Evolutionary conservation across 2,888 invertebrate species (phyloP).

Genomic region (Phyllotreta striolata): DNA sequence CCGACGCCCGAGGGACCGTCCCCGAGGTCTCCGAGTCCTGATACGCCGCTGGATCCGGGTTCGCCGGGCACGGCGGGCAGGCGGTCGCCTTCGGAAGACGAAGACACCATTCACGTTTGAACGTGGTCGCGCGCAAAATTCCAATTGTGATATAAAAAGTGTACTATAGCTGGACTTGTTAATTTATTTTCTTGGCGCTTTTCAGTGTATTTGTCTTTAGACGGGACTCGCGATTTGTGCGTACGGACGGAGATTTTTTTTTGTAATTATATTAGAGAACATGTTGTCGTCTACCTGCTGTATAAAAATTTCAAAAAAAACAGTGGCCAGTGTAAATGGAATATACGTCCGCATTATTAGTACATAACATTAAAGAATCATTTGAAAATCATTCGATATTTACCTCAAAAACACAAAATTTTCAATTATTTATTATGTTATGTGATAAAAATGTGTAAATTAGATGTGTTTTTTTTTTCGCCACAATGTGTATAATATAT

Average conservation of each 20-base stretch:
- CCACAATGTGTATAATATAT: constrained; percentile 29
- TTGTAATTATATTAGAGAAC: constrained; percentile 45
- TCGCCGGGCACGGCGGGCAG: constrained; percentile 64
- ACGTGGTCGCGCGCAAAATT: constrained; percentile 36
- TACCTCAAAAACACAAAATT: not conserved
- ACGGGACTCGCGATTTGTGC: constrained; percentile 28
- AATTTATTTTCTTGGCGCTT: constrained; percentile 57
- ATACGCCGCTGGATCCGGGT: constrained; percentile 70
- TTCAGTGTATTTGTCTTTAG: constrained; percentile 50
- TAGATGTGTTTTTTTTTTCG: no score
- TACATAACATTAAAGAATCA: constrained; percentile 1
- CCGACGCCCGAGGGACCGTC: constrained; percentile 65
- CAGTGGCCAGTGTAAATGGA: constrained; percentile 32
- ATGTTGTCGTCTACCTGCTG: constrained; percentile 32
- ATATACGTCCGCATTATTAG: not conserved
- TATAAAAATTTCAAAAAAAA: constrained; percentile 31
- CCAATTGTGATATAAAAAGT: constrained; percentile 57
- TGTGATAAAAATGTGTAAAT: constrained; percentile 7
- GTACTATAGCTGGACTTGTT: constrained; percentile 56
- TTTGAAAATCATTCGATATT: not conserved
- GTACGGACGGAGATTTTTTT: constrained; percentile 46
- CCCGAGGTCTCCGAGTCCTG: constrained; percentile 61
- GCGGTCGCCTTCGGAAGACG: constrained; percentile 66
- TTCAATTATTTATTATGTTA: not conserved
- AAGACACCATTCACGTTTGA: constrained; percentile 71